These are phyloP conservation scores for Etheostoma nigrum DNA, from an alignment of 2,797 vertebrate species.

Conservation along the genomic window DNA sequence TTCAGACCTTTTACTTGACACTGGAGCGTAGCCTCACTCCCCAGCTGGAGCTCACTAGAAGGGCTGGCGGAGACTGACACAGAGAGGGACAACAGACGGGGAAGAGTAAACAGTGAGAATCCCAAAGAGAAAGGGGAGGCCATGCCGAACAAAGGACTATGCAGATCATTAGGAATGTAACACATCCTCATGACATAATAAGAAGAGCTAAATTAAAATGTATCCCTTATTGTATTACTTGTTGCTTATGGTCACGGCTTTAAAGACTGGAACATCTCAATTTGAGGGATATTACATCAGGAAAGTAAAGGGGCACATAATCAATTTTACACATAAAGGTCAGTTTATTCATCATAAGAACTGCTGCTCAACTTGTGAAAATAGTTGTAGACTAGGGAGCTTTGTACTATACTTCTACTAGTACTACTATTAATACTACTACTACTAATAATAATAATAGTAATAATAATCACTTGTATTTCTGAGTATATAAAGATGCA, in stretches of 20 bases:
- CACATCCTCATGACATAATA: background rate
- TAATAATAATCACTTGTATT: no score
- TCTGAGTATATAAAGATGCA: background rate
- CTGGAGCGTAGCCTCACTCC: background rate
- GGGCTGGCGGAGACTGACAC: conserved; percentile 17
- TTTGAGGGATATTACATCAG: conserved; percentile 1
- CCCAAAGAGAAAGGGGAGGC: background rate
- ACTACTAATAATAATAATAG: no score
- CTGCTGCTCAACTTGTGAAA: background rate
- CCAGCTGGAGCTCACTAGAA: background rate
- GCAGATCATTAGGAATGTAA: background rate
- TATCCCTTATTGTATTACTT: background rate
- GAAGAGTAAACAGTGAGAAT: background rate
- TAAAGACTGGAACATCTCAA: conserved; percentile 1
- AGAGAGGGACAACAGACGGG: background rate
- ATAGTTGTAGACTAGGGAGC: background rate
- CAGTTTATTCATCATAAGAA: background rate
- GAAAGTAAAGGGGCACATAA: background rate
- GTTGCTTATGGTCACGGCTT: background rate
- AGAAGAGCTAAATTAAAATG: background rate
- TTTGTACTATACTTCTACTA: background rate
- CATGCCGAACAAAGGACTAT: background rate
- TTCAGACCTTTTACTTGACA: conserved; percentile 33
- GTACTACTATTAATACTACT: no score
- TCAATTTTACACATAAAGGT: background rate